Conservation (phyloP, 2,113 vertebrate species). For the Apeltes quadracus region DNA sequence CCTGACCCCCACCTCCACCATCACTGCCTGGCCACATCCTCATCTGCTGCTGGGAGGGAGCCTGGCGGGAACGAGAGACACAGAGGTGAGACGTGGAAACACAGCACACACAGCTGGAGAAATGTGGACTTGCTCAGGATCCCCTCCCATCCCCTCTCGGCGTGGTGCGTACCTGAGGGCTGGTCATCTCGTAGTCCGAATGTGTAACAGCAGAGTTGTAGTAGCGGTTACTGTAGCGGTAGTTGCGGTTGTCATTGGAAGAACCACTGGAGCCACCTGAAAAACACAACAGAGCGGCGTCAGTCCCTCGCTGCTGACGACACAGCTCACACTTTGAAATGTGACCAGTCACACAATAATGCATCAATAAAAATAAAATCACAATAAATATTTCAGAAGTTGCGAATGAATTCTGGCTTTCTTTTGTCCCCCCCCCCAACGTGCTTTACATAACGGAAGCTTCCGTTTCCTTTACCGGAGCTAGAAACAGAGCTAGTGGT, state of each 20-base stretch:
- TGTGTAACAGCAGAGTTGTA: constrained; percentile 90
- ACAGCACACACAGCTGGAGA: no score
- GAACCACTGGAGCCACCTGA: constrained; percentile 94
- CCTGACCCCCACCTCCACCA: constrained; percentile 83
- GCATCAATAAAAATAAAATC: no score
- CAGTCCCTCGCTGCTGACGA: background rate
- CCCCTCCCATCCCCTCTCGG: no score
- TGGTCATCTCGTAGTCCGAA: constrained; percentile 95
- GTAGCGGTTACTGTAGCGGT: constrained; percentile 93
- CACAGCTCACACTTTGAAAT: no score
- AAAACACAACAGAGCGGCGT: background rate
- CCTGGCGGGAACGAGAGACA: constrained; percentile 64
- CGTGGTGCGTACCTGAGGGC: constrained; percentile 83
- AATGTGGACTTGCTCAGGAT: no score
- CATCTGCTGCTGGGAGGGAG: constrained; percentile 88
- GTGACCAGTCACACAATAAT: no score
- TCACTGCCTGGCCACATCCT: constrained; percentile 90
- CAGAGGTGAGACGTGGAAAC: constrained; percentile 7
- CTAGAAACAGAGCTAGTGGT: constrained; percentile 94
- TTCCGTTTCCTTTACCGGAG: constrained; percentile 80
- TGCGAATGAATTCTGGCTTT: no score
- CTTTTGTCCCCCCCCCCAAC: no score
- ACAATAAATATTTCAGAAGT: no score
- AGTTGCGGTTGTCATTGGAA: constrained; percentile 93
- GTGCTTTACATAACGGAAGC: no score